A percentile compares a stretch with the other conserved stretches of the same genome.
These are phyloP conservation scores for Psettodes erumei DNA, from an alignment of 2,113 vertebrate species.

Conservation along the genomic window DNA sequence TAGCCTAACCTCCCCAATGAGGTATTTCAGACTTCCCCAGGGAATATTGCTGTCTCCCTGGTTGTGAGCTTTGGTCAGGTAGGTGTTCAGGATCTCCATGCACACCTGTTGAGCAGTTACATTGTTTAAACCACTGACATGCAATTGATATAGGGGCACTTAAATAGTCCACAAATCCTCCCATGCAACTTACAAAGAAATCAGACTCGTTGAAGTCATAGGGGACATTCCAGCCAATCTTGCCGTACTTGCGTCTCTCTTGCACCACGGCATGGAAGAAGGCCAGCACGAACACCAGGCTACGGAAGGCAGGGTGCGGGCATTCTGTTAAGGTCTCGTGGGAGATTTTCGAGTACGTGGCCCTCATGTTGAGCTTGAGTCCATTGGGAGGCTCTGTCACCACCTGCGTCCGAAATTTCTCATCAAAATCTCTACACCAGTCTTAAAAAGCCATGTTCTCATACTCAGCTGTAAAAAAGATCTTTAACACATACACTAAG, in stretches of 20 bases:
- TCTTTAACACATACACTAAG: too few species aligned
- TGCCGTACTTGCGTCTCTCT: slow-evolving; percentile 96
- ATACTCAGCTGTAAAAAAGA: too few species aligned
- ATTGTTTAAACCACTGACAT: background rate
- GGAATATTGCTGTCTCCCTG: slow-evolving; percentile 89
- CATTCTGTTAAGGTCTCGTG: slow-evolving; percentile 83
- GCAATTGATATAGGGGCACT: too few species aligned
- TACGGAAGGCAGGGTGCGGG: slow-evolving; percentile 88
- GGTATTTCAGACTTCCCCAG: slow-evolving; percentile 95
- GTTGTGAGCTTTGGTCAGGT: slow-evolving; percentile 89
- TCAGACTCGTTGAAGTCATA: slow-evolving; percentile 98
- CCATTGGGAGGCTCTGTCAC: slow-evolving; percentile 96
- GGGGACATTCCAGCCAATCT: slow-evolving; percentile 94
- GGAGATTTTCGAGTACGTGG: slow-evolving; percentile 93
- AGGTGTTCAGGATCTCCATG: slow-evolving; percentile 94
- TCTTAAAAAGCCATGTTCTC: background rate
- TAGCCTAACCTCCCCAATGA: slow-evolving; percentile 92
- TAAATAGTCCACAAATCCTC: background rate
- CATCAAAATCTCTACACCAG: background rate
- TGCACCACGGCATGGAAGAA: slow-evolving; percentile 98
- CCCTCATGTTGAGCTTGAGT: slow-evolving; percentile 94
- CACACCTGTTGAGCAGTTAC: slow-evolving; percentile 86
- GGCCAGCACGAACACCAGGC: slow-evolving; percentile 91
- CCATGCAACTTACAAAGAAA: slow-evolving; percentile 85
- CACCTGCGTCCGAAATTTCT: slow-evolving; percentile 81